Base-by-base conservation (phyloP, 2,113 vertebrate genomes). In the Triplophysa tibetana region DNA sequence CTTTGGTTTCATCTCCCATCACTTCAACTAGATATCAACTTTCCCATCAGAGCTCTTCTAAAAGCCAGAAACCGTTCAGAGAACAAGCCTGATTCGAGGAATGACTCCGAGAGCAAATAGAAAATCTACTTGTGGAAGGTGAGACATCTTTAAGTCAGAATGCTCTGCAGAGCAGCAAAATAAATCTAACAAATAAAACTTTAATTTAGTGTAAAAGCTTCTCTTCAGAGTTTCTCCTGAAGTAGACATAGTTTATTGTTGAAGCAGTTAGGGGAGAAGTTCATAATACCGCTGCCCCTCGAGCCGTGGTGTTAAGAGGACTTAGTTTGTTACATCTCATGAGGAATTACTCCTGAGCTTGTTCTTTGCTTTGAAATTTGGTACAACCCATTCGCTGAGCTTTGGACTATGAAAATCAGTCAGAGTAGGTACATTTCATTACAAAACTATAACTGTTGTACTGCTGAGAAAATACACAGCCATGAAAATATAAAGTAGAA, bases 291-390 rank as follows among this genome's bases (percentile, higher is more conserved):
- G 13, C 19, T 38, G 26, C 19, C 48, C n/a, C 21, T 38, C 33
- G 19, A 70, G 11, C 41, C 33, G 2, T 48, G 3, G n/a, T 61
- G 24, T 54, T 60, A 61, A 62, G 4, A 70, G 62, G 67, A 75
- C 29, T 83, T 45, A 77, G 70, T 76, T 68, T 21, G 2, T n/a
- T 33, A 33, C 33, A 62, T 74, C 80, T 75, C 63, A 81, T 81
- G 70, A 78, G 81, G 75, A 75, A 83, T 90, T 89, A 81, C 67
- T 23, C 2, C 26, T 79, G 70, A 86, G 79, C 79, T 58, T 78
- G 61, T 84, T 88, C 84, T 89, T 89, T 83, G 63, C 62, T 72
- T 3, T 54, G 75, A 80, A 83, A 78, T 70, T 73, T 58, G 23
- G 48, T 65, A 24, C n/a, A 63, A 65, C 19, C 54, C 70, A 68